Evolutionary conservation across 2,888 invertebrate genomes (phyloP), one percentile per base, ranked within the genome.

Genomic region (Tiliacea citrago): DNA sequence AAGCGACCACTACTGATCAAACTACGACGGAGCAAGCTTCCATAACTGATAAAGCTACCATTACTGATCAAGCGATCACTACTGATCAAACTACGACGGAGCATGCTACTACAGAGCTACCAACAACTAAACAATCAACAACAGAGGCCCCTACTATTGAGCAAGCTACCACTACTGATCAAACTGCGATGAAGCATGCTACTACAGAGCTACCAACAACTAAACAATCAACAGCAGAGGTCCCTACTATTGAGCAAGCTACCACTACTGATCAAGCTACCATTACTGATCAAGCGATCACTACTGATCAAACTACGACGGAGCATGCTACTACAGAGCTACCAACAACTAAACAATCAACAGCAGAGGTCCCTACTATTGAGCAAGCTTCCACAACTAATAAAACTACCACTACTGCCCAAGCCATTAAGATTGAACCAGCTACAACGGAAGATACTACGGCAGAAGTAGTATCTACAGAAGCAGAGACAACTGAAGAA

Each of bases 191-290:
- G n/a, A n/a, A n/a, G n/a, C 3, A 53, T 42, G 9, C 12, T 29
- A 39, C 67, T 39, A 49, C 18, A 49, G 18, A 49, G 49, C 49
- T 49, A 18, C 45, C 84, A 49, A 57, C n/a, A 8, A n/a, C 53
- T 53, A 8, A 21, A n/a, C 53, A 53, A 53, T 8, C 8, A 53
- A 45, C 49, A 18, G 18, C 49, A 49, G 49, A 49, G 13, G 13
- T 5, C 29, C 9, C 5, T 39, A 53, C 70, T 24, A 53, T 29
- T 45, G 49, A 21, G 21, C 66, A 39, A 67, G 18, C 61, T 71
- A 12, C 16, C 18, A 53, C 70, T 18, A 53, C 45, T 45, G 49
- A 21, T 16, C 62, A 39, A 67, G 18, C 61, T 71, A 12, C 16
- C n/a, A 45, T 8, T 6, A 65, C 35, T n/a, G 51, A n/a, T 35